These are phyloP conservation scores for Umimayanthus chanpuru DNA, from an alignment of 92 coral and sea anemone genomes.

Conservation along the genomic window DNA sequence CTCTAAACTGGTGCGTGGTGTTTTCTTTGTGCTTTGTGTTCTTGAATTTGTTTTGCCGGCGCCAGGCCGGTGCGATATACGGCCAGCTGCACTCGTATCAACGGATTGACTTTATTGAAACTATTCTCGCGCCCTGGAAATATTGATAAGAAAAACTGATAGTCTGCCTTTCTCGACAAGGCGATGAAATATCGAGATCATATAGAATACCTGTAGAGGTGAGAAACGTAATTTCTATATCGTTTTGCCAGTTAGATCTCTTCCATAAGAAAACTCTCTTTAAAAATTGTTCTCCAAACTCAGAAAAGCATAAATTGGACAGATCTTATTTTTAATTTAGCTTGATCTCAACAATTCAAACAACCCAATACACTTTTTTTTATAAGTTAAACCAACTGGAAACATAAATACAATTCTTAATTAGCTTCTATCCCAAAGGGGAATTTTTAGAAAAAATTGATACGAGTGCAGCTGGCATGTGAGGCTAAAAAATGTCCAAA, in stretches of 20 bases:
- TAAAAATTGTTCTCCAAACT: background rate
- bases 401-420: too few species aligned
- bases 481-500: too few species aligned
- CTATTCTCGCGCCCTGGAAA: background rate
- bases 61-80: background rate
- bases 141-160: background rate
- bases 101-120: background rate
- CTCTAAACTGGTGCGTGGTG: too few species aligned
- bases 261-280: background rate
- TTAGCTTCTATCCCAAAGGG: too few species aligned
- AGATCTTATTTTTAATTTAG: too few species aligned
- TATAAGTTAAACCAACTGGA: too few species aligned
- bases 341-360: too few species aligned
- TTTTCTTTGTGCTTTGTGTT: too few species aligned
- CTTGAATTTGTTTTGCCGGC: background rate
- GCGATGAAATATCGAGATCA: background rate
- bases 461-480: too few species aligned
- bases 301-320: background rate
- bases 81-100: background rate
- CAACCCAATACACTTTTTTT: too few species aligned
- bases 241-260: background rate
- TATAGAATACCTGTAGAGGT: background rate
- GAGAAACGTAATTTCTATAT: background rate
- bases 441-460: too few species aligned
- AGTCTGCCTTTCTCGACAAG: background rate